Base-by-base conservation (phyloP, 2,888 invertebrate species). In the Azorinus chamasolen region DNA sequence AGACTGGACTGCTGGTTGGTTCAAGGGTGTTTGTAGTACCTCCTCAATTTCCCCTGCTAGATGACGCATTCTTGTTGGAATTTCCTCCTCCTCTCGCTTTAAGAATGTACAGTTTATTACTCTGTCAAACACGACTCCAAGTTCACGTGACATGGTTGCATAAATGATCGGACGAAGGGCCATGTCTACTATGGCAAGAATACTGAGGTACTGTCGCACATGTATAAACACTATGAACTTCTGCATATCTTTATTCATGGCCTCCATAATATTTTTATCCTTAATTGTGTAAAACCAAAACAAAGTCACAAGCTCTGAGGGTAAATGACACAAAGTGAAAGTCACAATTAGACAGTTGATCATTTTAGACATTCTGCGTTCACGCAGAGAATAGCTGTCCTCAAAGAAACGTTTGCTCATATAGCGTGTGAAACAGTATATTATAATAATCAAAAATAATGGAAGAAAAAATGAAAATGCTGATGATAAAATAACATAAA, bases 51-150 rank as follows among this genome's bases (percentile, higher is more conserved):
- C 75, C 10, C 65, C 43, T 8, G 65, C 65, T 8, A 72, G 79
- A 22, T 59, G 75, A 53, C 63, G 72, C 51, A 64, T 55, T 16
- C 51, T 48, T 22, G 51, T 59, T 25, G 62, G 64, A 16, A 66
- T 58, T 37, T 73, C 74, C 14, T 74, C 79, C 6, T 75, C 75
- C 16, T 59, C 69, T 16, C 73, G 48, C 24, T 71, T 74, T 63
- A 88, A 89, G 24, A 75, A 66, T 0, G 86, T 88, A 74, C 90
- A 90, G 76, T 90, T 90, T 16, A 90, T 87, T n/a, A 90, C 81
- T 51, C 88, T 88, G 70, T 89, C 89, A 59, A 88, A 90, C 24
- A 87, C 86, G 18, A 84, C 74, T 46, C 88, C 83, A 53, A 90
- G 87, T 69, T 89, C 88, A 10, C 86, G 83, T 12, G 89, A 85